A percentile compares a stretch with the other conserved stretches of the same genome.
phyloP scores from a whole-genome alignment of 1,140 invertebrate genomes.

The Dryas iulia region DNA sequence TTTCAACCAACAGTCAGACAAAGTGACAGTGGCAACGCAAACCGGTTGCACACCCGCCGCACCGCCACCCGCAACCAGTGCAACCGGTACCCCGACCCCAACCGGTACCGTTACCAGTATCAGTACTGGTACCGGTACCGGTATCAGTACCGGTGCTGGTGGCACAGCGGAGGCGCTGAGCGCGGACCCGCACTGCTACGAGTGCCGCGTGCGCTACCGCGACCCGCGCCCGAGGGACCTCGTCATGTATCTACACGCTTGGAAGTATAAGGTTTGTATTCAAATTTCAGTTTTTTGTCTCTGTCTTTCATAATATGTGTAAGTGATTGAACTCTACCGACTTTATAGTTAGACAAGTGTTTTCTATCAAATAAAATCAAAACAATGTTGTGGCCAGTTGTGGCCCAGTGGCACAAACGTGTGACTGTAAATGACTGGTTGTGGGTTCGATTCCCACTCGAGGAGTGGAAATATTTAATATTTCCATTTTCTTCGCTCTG shows the following conservation, averaged over 20 bases:
- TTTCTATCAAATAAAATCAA: too few species aligned
- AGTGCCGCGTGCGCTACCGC: conserved; percentile 94
- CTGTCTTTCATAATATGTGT: too few species aligned
- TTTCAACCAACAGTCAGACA: conserved; percentile 68
- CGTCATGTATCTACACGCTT: conserved; percentile 97
- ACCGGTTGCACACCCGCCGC: conserved; percentile 83
- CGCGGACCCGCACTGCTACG: conserved; percentile 93
- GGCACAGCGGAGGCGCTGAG: conserved; percentile 82
- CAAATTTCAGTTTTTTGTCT: too few species aligned
- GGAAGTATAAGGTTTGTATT: conserved; percentile 88
- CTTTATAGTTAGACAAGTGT: too few species aligned
- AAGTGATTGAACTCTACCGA: too few species aligned
- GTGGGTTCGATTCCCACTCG: too few species aligned
- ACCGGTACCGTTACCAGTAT: conserved; percentile 9
- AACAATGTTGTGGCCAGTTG: too few species aligned
- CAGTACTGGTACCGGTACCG: background rate
- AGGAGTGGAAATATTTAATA: too few species aligned
- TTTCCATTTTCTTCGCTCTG: too few species aligned
- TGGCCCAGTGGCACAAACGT: too few species aligned
- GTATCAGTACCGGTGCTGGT: background rate
- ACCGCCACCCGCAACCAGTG: conserved; percentile 23
- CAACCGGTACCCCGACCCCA: conserved; percentile 8
- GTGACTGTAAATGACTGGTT: too few species aligned
- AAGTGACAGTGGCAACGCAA: conserved; percentile 90
- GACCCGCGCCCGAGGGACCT: conserved; percentile 95